These are phyloP conservation scores for Drosophila prolongata DNA, from an alignment of 2,888 invertebrate species.

Conservation along the genomic window DNA sequence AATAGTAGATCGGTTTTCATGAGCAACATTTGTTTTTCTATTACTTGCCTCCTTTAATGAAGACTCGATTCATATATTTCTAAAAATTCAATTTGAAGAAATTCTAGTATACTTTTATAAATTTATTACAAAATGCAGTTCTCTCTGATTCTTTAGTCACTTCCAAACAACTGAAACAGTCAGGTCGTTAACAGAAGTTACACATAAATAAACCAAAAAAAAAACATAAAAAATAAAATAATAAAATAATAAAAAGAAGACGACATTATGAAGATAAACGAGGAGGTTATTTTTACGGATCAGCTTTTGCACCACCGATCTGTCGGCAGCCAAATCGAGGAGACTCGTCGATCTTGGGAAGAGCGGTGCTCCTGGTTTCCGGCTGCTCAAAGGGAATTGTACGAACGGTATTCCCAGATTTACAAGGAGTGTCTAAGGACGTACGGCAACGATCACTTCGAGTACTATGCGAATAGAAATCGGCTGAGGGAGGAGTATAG, in stretches of 20 bases:
- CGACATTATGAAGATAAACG: constrained; percentile 3
- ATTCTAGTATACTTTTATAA: no score
- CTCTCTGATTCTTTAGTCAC: not conserved
- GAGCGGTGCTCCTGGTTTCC: constrained; percentile 43
- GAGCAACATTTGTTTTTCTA: no score
- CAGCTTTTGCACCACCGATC: constrained; percentile 36
- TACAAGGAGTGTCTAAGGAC: constrained; percentile 40
- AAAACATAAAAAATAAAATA: not conserved
- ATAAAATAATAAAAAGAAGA: not conserved
- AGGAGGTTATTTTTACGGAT: constrained; percentile 37
- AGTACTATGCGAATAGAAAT: constrained; percentile 34
- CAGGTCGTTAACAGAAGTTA: not conserved
- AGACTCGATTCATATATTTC: no score
- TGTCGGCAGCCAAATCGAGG: constrained; percentile 4
- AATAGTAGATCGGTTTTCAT: no score
- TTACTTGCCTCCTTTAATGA: no score
- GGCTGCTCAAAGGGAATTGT: constrained; percentile 9
- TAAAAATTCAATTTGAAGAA: no score
- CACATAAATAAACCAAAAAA: not conserved
- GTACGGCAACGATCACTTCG: constrained; percentile 47
- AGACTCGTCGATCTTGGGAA: constrained; percentile 38
- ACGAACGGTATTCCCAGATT: constrained; percentile 25
- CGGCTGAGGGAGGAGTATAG: constrained; percentile 14
- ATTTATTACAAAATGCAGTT: no score
- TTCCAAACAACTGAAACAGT: not conserved